Evolutionary conservation across 2,113 vertebrate genomes (phyloP).

Genomic region (Petromus typicus): DNA sequence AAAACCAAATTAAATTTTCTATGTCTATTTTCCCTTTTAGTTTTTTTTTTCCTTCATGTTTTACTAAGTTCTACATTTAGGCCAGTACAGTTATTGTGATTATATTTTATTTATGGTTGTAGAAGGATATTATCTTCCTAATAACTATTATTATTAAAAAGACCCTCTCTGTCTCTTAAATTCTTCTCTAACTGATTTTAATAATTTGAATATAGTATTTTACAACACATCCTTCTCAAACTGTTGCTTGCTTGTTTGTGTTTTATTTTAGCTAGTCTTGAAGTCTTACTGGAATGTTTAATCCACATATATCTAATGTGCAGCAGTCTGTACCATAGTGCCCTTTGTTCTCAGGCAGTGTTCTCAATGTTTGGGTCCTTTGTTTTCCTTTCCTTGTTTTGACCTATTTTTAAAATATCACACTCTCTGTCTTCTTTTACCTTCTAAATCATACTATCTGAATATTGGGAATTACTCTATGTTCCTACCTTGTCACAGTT

Average conservation of each 20-base stretch:
- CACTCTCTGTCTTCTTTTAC: background rate
- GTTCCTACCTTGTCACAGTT: background rate
- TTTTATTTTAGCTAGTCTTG: background rate
- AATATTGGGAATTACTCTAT: background rate
- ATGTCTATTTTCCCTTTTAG: background rate
- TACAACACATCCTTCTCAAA: background rate
- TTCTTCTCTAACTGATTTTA: background rate
- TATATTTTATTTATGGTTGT: background rate
- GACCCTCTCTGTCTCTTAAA: background rate
- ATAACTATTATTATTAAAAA: conserved; percentile 11
- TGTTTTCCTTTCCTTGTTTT: conserved; percentile 5
- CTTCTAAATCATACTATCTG: background rate
- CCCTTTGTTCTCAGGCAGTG: background rate
- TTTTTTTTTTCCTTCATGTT: background rate
- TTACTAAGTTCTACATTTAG: background rate
- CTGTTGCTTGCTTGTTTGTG: background rate
- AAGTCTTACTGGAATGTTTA: background rate
- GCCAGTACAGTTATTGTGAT: background rate
- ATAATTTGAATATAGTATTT: background rate
- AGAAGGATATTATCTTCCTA: background rate
- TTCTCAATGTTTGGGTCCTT: background rate
- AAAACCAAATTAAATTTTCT: background rate
- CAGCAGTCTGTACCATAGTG: background rate
- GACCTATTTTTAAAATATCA: background rate
- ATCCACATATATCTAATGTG: background rate